These are phyloP conservation scores for Eupeodes luniger DNA, from an alignment of 2,888 invertebrate genomes.

Conservation along the genomic window DNA sequence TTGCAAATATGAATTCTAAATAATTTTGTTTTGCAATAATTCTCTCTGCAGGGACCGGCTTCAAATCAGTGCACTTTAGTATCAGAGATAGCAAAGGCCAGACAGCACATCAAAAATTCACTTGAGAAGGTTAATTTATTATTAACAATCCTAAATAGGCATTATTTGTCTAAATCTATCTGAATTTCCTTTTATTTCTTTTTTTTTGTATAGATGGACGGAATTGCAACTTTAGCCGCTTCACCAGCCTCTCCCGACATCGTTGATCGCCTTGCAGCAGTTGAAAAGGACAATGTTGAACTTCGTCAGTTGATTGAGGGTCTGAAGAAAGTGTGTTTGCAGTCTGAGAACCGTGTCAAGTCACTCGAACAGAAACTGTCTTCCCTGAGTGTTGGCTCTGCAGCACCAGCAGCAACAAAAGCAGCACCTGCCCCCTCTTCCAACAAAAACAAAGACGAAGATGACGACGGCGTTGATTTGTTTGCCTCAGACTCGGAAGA, in stretches of 20 bases:
- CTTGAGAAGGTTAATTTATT: slow-evolving; percentile 86
- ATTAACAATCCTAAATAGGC: neutral
- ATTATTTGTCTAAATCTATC: neutral
- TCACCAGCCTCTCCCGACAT: slow-evolving; percentile 85
- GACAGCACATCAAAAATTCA: slow-evolving; percentile 92
- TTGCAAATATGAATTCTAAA: neutral
- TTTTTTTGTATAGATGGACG: slow-evolving; percentile 86
- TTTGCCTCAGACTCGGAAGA: slow-evolving; percentile 92
- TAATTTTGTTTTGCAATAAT: neutral
- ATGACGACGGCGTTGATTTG: slow-evolving; percentile 91
- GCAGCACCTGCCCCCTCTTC: slow-evolving; percentile 50
- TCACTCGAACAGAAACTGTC: slow-evolving; percentile 79
- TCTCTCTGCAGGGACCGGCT: slow-evolving; percentile 61
- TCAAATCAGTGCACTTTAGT: slow-evolving; percentile 87
- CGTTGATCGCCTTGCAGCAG: slow-evolving; percentile 85
- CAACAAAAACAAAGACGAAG: slow-evolving; percentile 81
- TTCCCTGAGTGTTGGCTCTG: slow-evolving; percentile 38
- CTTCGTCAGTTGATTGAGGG: slow-evolving; percentile 83
- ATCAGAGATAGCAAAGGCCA: slow-evolving; percentile 93
- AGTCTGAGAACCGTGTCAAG: slow-evolving; percentile 82
- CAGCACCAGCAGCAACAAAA: slow-evolving; percentile 77
- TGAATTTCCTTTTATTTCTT: neutral
- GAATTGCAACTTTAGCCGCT: slow-evolving; percentile 86
- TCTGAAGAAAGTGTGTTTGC: slow-evolving; percentile 80
- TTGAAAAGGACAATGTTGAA: slow-evolving; percentile 87